Percentiles rank a stretch among this genome's conserved stretches.
Evolutionary conservation across 2,113 vertebrate species (phyloP).

Genomic region (Sylvia atricapilla): DNA sequence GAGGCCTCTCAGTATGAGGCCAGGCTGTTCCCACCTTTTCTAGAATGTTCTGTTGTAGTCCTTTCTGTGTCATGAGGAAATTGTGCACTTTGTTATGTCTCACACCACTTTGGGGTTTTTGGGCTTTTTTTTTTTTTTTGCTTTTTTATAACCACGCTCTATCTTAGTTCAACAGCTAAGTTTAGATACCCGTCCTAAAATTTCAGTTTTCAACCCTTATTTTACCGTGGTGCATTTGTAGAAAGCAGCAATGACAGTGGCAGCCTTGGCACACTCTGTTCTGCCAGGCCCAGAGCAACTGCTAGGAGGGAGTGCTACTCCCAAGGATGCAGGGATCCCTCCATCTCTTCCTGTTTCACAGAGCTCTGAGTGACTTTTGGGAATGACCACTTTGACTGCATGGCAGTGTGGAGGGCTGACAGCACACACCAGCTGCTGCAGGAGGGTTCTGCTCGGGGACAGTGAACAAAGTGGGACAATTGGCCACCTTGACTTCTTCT

Average conservation of each 20-base stretch:
- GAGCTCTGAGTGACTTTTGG: neutral
- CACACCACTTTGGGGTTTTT: neutral
- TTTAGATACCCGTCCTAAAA: neutral
- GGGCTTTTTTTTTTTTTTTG: neutral
- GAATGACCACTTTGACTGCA: neutral
- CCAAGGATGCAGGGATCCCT: neutral
- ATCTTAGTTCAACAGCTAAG: neutral
- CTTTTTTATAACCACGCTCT: neutral
- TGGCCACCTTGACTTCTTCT: neutral
- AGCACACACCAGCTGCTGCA: neutral
- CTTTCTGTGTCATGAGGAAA: neutral
- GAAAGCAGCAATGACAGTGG: neutral
- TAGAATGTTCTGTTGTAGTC: neutral
- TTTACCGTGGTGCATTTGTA: neutral
- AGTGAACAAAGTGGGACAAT: neutral
- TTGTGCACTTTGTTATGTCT: neutral
- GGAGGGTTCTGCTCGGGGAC: neutral
- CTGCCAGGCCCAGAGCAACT: neutral
- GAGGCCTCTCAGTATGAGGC: neutral
- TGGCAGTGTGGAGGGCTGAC: neutral
- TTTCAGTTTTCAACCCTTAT: neutral
- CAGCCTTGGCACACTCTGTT: accelerated
- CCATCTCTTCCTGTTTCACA: neutral
- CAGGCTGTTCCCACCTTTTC: neutral
- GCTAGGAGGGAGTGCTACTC: neutral